Percentiles rank a stretch among this genome's conserved stretches.
These are phyloP conservation scores for Siniperca chuatsi DNA, from an alignment of 2,113 vertebrate genomes.

Conservation along the genomic window DNA sequence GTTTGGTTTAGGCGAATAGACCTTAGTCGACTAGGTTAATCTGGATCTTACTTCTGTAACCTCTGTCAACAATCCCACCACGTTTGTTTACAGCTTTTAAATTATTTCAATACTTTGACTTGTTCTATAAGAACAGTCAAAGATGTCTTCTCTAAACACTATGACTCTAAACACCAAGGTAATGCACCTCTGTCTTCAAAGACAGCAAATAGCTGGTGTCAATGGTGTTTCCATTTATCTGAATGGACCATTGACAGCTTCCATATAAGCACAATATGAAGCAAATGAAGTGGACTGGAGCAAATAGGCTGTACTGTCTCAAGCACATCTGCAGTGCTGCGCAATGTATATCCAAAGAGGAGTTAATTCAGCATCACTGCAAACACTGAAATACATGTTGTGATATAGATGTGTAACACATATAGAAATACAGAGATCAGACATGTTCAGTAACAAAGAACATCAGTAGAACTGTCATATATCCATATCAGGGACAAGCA, in stretches of 20 bases:
- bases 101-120: slow-evolving; percentile 22
- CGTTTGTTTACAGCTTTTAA: slow-evolving; percentile 24
- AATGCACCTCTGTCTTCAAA: slow-evolving; percentile 41
- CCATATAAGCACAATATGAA: slow-evolving; percentile 40
- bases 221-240: slow-evolving; percentile 47
- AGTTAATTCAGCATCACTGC: slow-evolving; percentile 7
- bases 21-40: not conserved
- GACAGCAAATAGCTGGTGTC: slow-evolving; percentile 18
- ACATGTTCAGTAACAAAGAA: slow-evolving; percentile 5
- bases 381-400: slow-evolving; percentile 18
- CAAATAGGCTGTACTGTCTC: not conserved
- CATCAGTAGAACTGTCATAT: slow-evolving; percentile 12
- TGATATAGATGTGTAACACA: not conserved
- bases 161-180: slow-evolving; percentile 4
- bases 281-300: slow-evolving; percentile 28
- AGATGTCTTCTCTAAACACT: too few species aligned
- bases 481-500: slow-evolving; percentile 20
- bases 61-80: not conserved
- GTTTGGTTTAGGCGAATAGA: not conserved
- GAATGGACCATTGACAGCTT: slow-evolving; percentile 38
- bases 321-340: slow-evolving; percentile 6
- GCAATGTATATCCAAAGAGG: slow-evolving; percentile 21
- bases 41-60: not conserved
- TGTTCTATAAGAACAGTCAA: slow-evolving; percentile 5
- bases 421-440: not conserved